Base-by-base conservation (phyloP, 2,113 vertebrate species). In the Vulpes vulpes region DNA sequence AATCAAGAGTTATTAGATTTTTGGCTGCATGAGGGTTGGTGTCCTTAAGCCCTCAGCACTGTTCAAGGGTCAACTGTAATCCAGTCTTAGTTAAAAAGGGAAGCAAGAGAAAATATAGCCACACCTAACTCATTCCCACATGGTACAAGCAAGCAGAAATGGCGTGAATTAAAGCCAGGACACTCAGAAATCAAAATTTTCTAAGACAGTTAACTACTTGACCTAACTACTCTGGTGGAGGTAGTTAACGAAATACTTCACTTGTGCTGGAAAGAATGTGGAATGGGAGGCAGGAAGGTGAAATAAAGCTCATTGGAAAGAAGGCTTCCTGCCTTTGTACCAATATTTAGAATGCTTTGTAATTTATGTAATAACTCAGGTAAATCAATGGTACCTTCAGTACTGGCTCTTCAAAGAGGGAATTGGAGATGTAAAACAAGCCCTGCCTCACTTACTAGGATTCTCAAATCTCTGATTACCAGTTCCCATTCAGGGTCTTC, bases 391-490 rank as follows among this genome's bases (percentile, higher is more conserved):
- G 65, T 91, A 97, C 73, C 91, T 94, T 91, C 30, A 96, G 82
- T 89, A 91, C 57, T 51, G 55, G 27, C 27, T 85, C 82, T 94
- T 97, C 82, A 88, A 96, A 95, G 27, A 51, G 6, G 60, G 27
- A 89, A 96, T 0, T 93, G 53, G 94, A 90, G 53, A 89, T 90
- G 57, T 87, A 60, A 96, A 98, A 91, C 65, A 97, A 96, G n/a
- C 6, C 16, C 76, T 93, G 85, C 65, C 51, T 96, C 94, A 78
- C 84, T 97, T 74, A 97, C 55, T 95, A 94, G 51, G 49, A 86
- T 82, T 93, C 76, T 83, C 49, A 71, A 93, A 91, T 95, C 76
- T 98, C 91, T 93, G 82, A 93, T 95, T 94, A 97, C 35, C 62
- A 95, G 60, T 80, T 94, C 74, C 82, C 81, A 97, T 94, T 97